Conservation (phyloP, 2,113 vertebrate species). For the Charina bottae region DNA sequence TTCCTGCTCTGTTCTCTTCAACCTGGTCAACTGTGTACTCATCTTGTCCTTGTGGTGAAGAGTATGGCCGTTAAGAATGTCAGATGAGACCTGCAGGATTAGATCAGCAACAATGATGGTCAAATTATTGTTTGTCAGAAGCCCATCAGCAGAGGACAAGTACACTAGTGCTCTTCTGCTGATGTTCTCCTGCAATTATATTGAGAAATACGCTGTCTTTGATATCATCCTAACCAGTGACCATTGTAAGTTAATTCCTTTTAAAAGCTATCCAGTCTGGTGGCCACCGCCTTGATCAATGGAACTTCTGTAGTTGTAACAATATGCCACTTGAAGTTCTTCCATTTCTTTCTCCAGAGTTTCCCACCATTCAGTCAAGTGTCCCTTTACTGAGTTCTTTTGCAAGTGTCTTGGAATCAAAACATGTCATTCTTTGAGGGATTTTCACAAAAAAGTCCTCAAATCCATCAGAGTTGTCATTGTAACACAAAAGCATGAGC, state of each 20-base stretch:
- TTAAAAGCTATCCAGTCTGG: neutral
- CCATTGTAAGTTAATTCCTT: neutral
- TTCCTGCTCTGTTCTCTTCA: neutral
- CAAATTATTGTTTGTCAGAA: neutral
- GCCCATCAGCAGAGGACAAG: neutral
- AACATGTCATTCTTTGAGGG: slow-evolving; percentile 29
- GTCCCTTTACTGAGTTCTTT: neutral
- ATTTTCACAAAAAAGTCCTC: slow-evolving; percentile 58
- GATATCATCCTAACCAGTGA: neutral
- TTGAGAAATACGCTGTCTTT: too few relatives aligned
- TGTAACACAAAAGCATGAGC: slow-evolving; percentile 37
- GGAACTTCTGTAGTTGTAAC: neutral
- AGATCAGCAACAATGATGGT: neutral
- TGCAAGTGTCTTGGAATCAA: neutral
- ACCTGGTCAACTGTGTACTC: neutral
- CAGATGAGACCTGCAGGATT: neutral
- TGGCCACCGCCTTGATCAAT: too few relatives aligned
- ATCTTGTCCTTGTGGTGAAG: neutral
- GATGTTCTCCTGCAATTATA: too few relatives aligned
- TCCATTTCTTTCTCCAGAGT: neutral
- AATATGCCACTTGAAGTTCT: neutral
- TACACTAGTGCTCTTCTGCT: neutral
- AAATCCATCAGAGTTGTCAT: slow-evolving; percentile 69
- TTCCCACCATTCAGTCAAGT: neutral
- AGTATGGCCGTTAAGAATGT: neutral